Evolutionary conservation across 2,888 invertebrate genomes (phyloP), one percentile per base, ranked within the genome.

Genomic region (Cheilosia grossa): DNA sequence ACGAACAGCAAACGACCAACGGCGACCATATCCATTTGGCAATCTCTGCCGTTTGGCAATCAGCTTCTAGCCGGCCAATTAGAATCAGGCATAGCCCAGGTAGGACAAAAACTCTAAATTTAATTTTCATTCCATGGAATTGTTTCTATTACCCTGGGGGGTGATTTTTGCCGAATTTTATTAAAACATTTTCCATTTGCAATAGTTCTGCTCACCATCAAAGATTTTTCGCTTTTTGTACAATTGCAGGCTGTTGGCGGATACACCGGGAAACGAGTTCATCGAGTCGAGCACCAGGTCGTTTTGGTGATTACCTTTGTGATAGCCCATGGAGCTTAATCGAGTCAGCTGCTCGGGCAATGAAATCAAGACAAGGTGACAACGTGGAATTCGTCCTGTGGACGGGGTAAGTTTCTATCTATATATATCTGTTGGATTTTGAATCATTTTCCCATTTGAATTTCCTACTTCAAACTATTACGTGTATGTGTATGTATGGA

Each of bases 331-430:
- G 97, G 94, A 94, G 95, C 89, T 94, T 98, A 89, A 96, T 98
- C 88, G 96, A 96, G 91, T 97, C 97, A 49, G 97, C 98, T 7
- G 96, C 97, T 77, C 94, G 94, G 89, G 96, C 96, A 87, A 98
- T 98, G 98, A 95, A 95, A 92, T 94, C 95, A 69, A 94, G 96
- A 80, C 96, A 96, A 90, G 95, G 96, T 58, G 96, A 97, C 92
- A 97, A 96, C 91, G 96, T 98, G 82, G 98, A 98, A 92, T 98
- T 98, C 91, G 97, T 98, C 24, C 93, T 98, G 27, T 98, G 98
- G 98, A 98, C 98, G 24, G 98, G 98, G 98, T 97, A 93, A 93
- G 95, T 88, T 83, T 73, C 42, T 47, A 61, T 37, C 10, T 37
- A 3, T 13, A 37, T 37, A 37, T 37, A 37, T 64, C 6, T 61